Evolutionary conservation across 2,113 vertebrate species (phyloP).

Genomic region (Alouatta palliata): DNA sequence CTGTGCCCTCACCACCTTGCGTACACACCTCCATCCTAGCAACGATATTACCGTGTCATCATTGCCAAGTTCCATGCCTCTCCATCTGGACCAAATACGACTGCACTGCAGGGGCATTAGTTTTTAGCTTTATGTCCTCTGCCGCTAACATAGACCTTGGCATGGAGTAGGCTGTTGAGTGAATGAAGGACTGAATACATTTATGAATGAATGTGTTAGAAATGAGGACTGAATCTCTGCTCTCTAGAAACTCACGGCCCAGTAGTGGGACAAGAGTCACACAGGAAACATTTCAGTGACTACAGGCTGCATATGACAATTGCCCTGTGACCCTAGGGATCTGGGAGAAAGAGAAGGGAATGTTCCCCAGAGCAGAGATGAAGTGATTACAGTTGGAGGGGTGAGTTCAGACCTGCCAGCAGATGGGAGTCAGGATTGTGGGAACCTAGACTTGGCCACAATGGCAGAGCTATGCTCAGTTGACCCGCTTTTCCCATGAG

Average conservation of each 20-base stretch:
- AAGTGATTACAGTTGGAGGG: neutral
- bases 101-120: neutral
- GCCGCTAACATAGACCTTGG: neutral
- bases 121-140: neutral
- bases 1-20: rapidly evolving
- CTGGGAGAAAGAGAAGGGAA: neutral
- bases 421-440: neutral
- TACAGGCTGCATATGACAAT: neutral
- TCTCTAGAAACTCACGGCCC: neutral
- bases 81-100: neutral
- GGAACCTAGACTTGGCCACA: neutral
- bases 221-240: neutral
- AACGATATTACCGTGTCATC: rapidly evolving
- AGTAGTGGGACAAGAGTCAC: neutral
- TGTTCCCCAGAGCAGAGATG: neutral
- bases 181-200: neutral
- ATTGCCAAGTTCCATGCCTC: neutral
- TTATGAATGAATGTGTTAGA: neutral
- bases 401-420: neutral
- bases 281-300: neutral
- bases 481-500: neutral
- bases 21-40: neutral
- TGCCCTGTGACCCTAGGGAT: neutral
- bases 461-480: neutral
- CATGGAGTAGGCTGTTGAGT: neutral